Evolutionary conservation across 23 tunicate species (phyloP).

Genomic region (Trididemnum clinides): DNA sequence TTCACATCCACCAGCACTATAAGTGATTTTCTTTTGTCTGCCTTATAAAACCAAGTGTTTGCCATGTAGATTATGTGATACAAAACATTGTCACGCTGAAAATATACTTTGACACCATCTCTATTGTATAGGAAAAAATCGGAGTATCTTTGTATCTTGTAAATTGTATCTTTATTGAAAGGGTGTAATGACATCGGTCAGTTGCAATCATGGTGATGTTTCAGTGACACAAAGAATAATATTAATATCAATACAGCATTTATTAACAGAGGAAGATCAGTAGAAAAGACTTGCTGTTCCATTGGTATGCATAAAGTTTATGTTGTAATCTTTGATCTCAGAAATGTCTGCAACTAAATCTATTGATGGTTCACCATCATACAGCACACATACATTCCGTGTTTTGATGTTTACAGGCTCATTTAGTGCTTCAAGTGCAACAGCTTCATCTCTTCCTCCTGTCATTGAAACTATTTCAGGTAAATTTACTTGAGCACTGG

Average conservation of each 20-base stretch:
- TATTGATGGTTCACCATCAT: background rate
- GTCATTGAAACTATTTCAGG: constrained; percentile 14
- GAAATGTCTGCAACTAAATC: background rate
- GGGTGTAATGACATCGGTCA: background rate
- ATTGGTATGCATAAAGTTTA: constrained; percentile 29
- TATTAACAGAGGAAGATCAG: constrained; percentile 8
- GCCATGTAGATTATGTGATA: too few species aligned
- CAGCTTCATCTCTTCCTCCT: background rate
- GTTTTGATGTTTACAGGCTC: background rate
- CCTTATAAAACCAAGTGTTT: too few species aligned
- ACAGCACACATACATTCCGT: background rate
- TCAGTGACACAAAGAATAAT: constrained; percentile 13
- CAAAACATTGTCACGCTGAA: too few species aligned
- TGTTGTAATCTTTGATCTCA: background rate
- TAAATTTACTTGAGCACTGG: constrained; percentile 7
- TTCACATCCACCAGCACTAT: too few species aligned
- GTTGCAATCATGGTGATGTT: constrained; percentile 3
- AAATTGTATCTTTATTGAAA: background rate
- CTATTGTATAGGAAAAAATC: too few species aligned
- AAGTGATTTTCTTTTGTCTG: too few species aligned
- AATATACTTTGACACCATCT: too few species aligned
- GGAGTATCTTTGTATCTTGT: too few species aligned
- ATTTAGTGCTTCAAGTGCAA: background rate
- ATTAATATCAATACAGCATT: too few species aligned
- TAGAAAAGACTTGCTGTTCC: background rate